Evolutionary conservation across 2,113 vertebrate genomes (phyloP).

Genomic region (Apistogramma diplotaenia): DNA sequence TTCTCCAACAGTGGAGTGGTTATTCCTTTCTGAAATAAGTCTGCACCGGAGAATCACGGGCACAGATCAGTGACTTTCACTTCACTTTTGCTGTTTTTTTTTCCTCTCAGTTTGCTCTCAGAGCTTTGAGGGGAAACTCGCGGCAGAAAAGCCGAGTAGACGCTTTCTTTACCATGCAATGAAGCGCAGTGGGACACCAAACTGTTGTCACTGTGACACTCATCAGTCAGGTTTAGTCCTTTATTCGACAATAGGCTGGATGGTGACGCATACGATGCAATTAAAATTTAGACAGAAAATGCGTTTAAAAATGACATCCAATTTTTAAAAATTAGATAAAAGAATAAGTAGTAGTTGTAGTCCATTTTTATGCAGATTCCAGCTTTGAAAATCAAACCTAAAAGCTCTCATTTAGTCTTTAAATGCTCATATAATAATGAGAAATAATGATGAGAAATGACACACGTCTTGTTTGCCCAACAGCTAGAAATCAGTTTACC

Average conservation of each 20-base stretch:
- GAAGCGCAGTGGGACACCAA: background rate
- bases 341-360: background rate
- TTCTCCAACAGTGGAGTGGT: background rate
- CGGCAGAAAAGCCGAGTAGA: constrained; percentile 55
- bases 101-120: background rate
- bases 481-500: background rate
- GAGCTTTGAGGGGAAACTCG: constrained; percentile 45
- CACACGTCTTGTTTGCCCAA: background rate
- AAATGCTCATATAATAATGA: background rate
- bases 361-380: background rate
- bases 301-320: too few relatives aligned
- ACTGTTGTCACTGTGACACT: background rate
- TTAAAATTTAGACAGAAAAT: background rate
- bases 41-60: background rate
- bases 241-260: too few relatives aligned
- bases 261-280: background rate
- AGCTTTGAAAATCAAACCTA: background rate
- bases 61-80: background rate
- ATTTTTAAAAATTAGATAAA: background rate
- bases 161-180: constrained; percentile 18
- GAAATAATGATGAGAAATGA: background rate
- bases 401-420: background rate
- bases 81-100: background rate
- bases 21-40: background rate
- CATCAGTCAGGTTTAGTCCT: background rate